These are phyloP conservation scores for Perca flavescens DNA, from an alignment of 2,113 vertebrate species.

Conservation along the genomic window DNA sequence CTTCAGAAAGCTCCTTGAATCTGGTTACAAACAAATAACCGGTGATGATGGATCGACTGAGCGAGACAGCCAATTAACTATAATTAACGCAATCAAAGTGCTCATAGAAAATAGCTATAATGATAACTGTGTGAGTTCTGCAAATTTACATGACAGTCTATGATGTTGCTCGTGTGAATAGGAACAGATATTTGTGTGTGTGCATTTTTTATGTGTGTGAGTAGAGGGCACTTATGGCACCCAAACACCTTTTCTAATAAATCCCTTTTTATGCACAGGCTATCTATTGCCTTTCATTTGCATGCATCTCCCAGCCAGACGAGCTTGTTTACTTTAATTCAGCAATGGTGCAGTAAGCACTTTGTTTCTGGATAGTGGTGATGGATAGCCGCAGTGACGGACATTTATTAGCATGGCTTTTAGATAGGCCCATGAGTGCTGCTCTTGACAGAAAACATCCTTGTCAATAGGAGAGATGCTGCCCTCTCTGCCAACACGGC, in stretches of 20 bases:
- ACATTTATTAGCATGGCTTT: slow-evolving; percentile 79
- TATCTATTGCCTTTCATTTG: slow-evolving; percentile 57
- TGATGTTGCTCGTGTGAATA: slow-evolving; percentile 53
- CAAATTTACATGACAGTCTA: slow-evolving; percentile 60
- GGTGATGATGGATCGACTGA: slow-evolving; percentile 70
- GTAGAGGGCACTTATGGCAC: background rate
- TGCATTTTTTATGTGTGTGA: slow-evolving; percentile 4
- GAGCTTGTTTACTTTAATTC: slow-evolving; percentile 76
- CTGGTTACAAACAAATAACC: slow-evolving; percentile 75
- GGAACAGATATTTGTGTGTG: slow-evolving; percentile 28
- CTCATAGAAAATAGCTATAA: slow-evolving; percentile 68
- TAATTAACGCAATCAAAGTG: slow-evolving; percentile 80
- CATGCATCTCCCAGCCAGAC: slow-evolving; percentile 56
- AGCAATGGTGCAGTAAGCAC: slow-evolving; percentile 68
- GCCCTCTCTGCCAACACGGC: slow-evolving; percentile 47
- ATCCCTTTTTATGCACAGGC: slow-evolving; percentile 46
- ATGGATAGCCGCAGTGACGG: slow-evolving; percentile 76
- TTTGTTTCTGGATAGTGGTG: slow-evolving; percentile 66
- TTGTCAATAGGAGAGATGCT: slow-evolving; percentile 64
- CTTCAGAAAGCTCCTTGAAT: slow-evolving; percentile 67
- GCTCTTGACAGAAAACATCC: slow-evolving; percentile 80
- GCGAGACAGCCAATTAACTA: slow-evolving; percentile 72
- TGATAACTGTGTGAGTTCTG: slow-evolving; percentile 62
- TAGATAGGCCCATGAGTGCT: slow-evolving; percentile 74
- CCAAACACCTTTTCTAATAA: slow-evolving; percentile 46